Base-by-base conservation (phyloP, 2,888 invertebrate species). In the Agonopterix heracliana region DNA sequence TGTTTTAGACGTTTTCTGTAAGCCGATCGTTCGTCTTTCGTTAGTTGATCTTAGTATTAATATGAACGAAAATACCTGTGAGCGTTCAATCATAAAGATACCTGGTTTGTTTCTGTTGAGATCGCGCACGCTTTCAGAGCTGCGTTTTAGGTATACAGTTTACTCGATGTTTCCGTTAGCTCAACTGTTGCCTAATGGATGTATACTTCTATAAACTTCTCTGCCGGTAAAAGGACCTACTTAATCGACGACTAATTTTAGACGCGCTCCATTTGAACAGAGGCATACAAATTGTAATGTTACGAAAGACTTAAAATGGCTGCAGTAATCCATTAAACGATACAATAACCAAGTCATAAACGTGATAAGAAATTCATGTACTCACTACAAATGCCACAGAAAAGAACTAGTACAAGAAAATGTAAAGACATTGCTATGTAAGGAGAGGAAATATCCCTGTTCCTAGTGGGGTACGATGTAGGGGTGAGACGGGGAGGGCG, bases 51-150 rank as follows among this genome's bases (percentile, higher is more conserved):
- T 47, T 47, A 12, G 47, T 47, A 47, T 38, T 41, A 47, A 35
- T 42, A 47, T 34, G 26, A 38, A 47, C 43, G 26, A 74, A 75
- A 85, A 85, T 86, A 86, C 78, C 85, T 79, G 83, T 57, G 70
- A 68, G 75, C 76, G 74, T 81, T 87, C 83, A 85, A 87, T 87
- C 87, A 87, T 87, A 86, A 80, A 71, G 68, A 67, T 78, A 83
- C 84, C 87, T 87, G 87, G 85, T 87, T 86, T 84, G 84, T 85
- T 86, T 87, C 87, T 79, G 74, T 76, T 79, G 74, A 67, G 72
- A 70, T 66, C 68, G 68, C 68, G 72, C 42, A 40, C 34, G 47
- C 47, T 42, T 74, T 75, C 73, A 66, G 62, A 63, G 66, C 64
- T 67, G 60, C 60, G 66, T 63, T 67, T 66, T 62, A 57, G 63